Conservation (phyloP, 2,888 invertebrate species). For the Luffia ferchaultella region DNA sequence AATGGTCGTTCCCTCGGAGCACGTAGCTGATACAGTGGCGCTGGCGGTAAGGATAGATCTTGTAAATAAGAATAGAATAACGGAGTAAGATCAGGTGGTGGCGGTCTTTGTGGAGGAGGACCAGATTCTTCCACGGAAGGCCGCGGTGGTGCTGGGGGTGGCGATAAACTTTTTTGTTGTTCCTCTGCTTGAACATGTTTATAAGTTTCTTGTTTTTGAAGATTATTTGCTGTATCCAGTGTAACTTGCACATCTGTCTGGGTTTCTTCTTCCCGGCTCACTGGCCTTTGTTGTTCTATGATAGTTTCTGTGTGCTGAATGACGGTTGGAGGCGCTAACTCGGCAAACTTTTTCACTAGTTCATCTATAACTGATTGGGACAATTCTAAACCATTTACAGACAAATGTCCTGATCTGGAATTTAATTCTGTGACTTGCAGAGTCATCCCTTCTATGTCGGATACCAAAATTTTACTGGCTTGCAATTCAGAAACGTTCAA, state of each 20-base stretch:
- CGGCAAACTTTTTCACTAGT: slow-evolving; percentile 65
- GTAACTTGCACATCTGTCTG: slow-evolving; percentile 35
- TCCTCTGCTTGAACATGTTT: slow-evolving; percentile 15
- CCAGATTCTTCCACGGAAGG: slow-evolving; percentile 28
- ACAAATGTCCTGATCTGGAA: slow-evolving; percentile 73
- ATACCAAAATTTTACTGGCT: slow-evolving; percentile 81
- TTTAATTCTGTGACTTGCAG: slow-evolving; percentile 77
- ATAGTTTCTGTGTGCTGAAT: slow-evolving; percentile 17
- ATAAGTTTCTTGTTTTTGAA: slow-evolving; percentile 5
- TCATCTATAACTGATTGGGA: slow-evolving; percentile 74
- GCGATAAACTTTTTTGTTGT: neutral
- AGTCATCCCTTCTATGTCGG: slow-evolving; percentile 80
- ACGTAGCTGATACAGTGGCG: slow-evolving; percentile 51
- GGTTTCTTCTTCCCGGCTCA: slow-evolving; percentile 48
- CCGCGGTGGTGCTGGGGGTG: slow-evolving; percentile 21
- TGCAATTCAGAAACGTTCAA: slow-evolving; percentile 81
- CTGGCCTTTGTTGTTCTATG: slow-evolving; percentile 25
- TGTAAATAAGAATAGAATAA: slow-evolving; percentile 62
- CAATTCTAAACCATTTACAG: slow-evolving; percentile 73
- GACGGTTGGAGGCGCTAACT: slow-evolving; percentile 36
- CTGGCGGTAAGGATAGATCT: slow-evolving; percentile 55
- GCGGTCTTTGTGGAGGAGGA: slow-evolving; percentile 47
- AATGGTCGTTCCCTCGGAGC: slow-evolving; percentile 36
- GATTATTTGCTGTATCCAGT: neutral
- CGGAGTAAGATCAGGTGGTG: slow-evolving; percentile 55